phyloP scores from a whole-genome alignment of 1,140 invertebrate species.

The Aphelinus certus region DNA sequence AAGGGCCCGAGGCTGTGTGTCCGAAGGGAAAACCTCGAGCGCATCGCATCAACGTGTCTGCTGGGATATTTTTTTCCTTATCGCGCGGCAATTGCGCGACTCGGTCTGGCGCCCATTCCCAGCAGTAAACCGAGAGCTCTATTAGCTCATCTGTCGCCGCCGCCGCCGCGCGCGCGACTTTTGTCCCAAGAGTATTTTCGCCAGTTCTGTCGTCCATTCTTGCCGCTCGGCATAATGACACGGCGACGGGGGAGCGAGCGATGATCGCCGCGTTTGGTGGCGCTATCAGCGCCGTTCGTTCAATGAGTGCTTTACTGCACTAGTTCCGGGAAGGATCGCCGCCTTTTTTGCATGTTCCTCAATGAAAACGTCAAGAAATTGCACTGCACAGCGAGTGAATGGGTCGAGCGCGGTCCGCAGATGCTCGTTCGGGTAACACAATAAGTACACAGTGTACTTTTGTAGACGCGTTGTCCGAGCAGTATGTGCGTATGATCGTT shows the following conservation, averaged over 20 bases:
- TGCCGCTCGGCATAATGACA: background rate
- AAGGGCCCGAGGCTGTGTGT: background rate
- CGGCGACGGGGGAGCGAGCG: constrained; percentile 34
- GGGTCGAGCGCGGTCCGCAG: too few species aligned
- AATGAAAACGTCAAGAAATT: background rate
- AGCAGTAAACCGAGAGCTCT: constrained; percentile 33
- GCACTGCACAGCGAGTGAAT: background rate
- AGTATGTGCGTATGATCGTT: too few species aligned
- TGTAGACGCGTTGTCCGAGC: too few species aligned
- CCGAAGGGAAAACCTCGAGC: constrained; percentile 1
- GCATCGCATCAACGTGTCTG: background rate
- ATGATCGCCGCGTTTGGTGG: constrained; percentile 46
- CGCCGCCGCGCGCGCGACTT: constrained; percentile 18
- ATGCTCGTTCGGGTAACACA: too few species aligned
- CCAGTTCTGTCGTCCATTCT: constrained; percentile 21
- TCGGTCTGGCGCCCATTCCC: constrained; percentile 38
- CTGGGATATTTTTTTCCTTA: background rate
- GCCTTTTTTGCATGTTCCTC: background rate
- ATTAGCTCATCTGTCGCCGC: background rate
- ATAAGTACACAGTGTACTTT: too few species aligned
- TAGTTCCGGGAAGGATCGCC: constrained; percentile 38
- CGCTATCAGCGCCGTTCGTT: constrained; percentile 45
- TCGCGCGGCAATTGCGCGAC: background rate
- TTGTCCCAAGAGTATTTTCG: constrained; percentile 30
- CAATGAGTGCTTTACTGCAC: constrained; percentile 38